A percentile compares a stretch with the other conserved stretches of the same genome.
phyloP scores from a whole-genome alignment of 2,797 vertebrate genomes.

The Falco biarmicus region DNA sequence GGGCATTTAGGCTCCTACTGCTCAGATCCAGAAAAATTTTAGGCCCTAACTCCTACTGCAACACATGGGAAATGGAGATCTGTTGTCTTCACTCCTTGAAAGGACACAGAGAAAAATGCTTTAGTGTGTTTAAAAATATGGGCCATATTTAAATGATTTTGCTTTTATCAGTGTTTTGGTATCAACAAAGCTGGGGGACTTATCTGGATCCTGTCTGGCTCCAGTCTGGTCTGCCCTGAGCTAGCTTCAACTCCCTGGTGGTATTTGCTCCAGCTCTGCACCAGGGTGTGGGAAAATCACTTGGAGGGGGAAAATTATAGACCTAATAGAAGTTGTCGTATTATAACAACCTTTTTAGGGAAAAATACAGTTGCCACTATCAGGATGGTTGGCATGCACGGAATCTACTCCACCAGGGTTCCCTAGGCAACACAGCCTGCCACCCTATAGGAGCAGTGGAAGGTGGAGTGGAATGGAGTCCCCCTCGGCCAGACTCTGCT shows the following conservation, averaged over 20 bases:
- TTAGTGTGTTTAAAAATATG: background rate
- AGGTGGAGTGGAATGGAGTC: too few relatives aligned
- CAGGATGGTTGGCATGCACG: too few relatives aligned
- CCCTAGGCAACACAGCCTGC: too few relatives aligned
- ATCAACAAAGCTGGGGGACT: background rate
- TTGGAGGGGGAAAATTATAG: too few relatives aligned
- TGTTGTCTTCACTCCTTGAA: background rate
- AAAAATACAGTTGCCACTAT: too few relatives aligned
- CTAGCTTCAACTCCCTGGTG: rapidly evolving
- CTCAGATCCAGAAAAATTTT: background rate
- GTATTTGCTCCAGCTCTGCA: background rate
- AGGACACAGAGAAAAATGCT: background rate
- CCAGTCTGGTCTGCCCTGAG: background rate
- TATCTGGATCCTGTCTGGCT: background rate
- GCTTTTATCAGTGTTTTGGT: background rate
- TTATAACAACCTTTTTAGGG: too few relatives aligned
- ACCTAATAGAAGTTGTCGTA: too few relatives aligned
- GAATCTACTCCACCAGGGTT: too few relatives aligned
- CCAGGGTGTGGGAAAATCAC: background rate
- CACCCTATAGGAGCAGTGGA: too few relatives aligned
- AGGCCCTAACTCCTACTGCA: background rate
- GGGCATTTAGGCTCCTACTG: background rate
- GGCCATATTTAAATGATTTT: background rate
- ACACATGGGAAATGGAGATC: background rate
- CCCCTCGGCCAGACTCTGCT: too few relatives aligned